Conservation (phyloP, 2,797 vertebrate species). For the Ctenopoma multispine region DNA sequence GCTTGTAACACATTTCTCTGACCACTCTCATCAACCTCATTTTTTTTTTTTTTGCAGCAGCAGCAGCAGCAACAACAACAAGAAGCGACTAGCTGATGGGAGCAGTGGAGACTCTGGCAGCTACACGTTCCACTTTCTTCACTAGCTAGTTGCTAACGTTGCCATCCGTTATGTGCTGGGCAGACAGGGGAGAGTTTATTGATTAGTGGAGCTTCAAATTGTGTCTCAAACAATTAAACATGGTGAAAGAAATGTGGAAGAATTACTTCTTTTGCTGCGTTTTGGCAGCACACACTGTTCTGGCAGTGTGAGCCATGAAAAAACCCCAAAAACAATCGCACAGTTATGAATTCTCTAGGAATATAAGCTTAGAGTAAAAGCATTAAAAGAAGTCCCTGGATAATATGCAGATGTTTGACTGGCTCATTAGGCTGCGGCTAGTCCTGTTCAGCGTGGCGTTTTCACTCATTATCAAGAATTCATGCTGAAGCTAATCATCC, state of each 20-base stretch:
- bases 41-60: too few species aligned
- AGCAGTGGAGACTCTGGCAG: background rate
- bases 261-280: constrained; percentile 4
- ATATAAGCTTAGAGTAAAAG: constrained; percentile 15
- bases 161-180: background rate
- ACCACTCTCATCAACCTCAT: background rate
- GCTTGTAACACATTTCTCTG: background rate
- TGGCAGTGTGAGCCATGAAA: constrained; percentile 11
- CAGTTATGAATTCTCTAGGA: constrained; percentile 19
- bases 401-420: constrained; percentile 46
- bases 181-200: background rate
- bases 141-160: background rate
- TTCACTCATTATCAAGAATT: constrained; percentile 57
- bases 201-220: constrained; percentile 10
- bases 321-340: constrained; percentile 36
- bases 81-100: background rate
- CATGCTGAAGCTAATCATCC: constrained; percentile 54
- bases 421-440: constrained; percentile 39
- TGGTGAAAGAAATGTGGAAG: constrained; percentile 13
- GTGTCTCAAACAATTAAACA: constrained; percentile 24
- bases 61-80: background rate
- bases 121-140: background rate
- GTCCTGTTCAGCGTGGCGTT: constrained; percentile 22
- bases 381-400: constrained; percentile 28
- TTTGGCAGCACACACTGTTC: constrained; percentile 30